Evolutionary conservation across 92 coral and sea anemone species (phyloP), one percentile per base, ranked within the genome.

Genomic region (Chrysogorgia sp.): DNA sequence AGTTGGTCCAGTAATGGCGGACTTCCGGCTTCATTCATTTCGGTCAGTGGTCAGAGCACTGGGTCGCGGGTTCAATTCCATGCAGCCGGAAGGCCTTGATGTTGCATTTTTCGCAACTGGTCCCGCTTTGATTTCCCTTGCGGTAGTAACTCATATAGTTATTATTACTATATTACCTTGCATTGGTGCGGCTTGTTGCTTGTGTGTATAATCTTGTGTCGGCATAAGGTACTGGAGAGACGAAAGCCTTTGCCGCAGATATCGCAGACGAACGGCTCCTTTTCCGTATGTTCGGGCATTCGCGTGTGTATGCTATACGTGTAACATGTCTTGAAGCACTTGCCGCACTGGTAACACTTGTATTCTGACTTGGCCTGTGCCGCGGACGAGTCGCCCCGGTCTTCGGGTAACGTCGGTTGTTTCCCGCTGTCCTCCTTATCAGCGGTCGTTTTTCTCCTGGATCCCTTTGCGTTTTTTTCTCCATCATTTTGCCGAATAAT

Each of bases 211-310:
- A 96, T 96, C 82, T 96, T 96, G 64, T 96, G 99, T 37, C 99
- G 79, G 65, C 99, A 96, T 37, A 96, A 75, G 15, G 99, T 96
- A 58, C 99, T 96, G 29, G 99, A 96, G 13, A 96, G 90, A 19
- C 99, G 97, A 80, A 96, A 96, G 0, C 99, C 99, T 66, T 96
- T 96, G 14, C 99, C 99, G 34, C 99, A 96, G 12, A 96, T 88
- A 77, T 92, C 92, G 58, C 99, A 96, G 43, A 96, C 99, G 67
- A 96, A 96, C 40, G 99, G 99, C 17, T 96, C 71, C 58, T 94
- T 89, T 47, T 92, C 89, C 2, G 97, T 96, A 74, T 96, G 99
- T 24, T 96, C 92, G 8, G 99, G 99, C 99, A 96, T 96, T 81
- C 90, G 91, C 1, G 86, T 88, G 71, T 96, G 99, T 64, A 96